phyloP scores from a whole-genome alignment of 1,140 invertebrate genomes.

The Zaprionus davidi region DNA sequence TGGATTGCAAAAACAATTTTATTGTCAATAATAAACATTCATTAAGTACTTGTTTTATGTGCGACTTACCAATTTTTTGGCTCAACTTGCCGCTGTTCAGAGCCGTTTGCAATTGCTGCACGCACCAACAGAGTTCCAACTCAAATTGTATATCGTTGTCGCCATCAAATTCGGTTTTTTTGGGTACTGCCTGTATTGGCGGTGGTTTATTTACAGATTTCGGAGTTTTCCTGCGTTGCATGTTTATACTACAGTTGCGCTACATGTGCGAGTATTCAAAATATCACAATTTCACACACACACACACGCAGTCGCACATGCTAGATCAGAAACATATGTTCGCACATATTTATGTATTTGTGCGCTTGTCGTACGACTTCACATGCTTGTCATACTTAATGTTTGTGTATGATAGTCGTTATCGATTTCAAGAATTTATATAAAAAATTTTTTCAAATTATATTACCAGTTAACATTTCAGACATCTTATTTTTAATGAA shows the following conservation, averaged over 20 bases:
- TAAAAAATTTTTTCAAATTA: not conserved
- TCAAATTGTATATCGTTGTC: constrained; percentile 89
- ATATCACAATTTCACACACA: constrained; percentile 19
- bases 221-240: constrained; percentile 56
- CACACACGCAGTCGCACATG: constrained; percentile 3
- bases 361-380: not conserved
- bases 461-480: not conserved
- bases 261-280: constrained; percentile 30
- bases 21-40: constrained; percentile 8
- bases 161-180: constrained; percentile 59
- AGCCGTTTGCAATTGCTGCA: constrained; percentile 88
- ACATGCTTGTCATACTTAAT: constrained; percentile 1
- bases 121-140: constrained; percentile 90
- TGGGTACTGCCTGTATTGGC: constrained; percentile 54
- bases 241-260: constrained; percentile 21
- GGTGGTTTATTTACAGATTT: constrained; percentile 67
- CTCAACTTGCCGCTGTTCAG: constrained; percentile 87
- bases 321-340: constrained; percentile 7
- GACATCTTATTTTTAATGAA: not conserved
- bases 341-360: constrained; percentile 4
- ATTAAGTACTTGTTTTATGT: not conserved
- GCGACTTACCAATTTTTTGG: constrained; percentile 85
- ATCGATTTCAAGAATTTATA: not conserved
- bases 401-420: not conserved
- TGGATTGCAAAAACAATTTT: not conserved